These are phyloP conservation scores for Phylloscopus collybita DNA, from an alignment of 2,797 vertebrate genomes.

Conservation along the genomic window DNA sequence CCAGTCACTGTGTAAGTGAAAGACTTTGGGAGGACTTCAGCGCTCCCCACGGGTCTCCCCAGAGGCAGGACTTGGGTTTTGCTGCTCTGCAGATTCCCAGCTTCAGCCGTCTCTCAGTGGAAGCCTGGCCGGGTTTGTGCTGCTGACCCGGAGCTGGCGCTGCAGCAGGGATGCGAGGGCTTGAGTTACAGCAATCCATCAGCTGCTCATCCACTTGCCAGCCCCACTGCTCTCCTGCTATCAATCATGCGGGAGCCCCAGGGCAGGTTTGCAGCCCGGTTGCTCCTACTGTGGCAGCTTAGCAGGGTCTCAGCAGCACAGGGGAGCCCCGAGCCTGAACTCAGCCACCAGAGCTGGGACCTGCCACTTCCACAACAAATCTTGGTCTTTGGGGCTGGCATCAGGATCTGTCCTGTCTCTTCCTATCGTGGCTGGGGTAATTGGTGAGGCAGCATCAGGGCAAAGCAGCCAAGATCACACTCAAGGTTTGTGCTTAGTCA, in stretches of 20 bases:
- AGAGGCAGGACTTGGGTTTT: not conserved
- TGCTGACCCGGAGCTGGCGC: not conserved
- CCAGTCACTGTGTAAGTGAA: accelerated
- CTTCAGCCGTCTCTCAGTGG: not conserved
- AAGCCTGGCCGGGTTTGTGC: not conserved
- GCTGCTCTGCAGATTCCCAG: not conserved
- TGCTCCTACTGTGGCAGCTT: not conserved
- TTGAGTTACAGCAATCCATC: slow-evolving; percentile 39
- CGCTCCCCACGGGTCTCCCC: not conserved
- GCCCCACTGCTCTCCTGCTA: not conserved
- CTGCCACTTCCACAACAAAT: not conserved
- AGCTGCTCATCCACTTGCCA: slow-evolving; percentile 24
- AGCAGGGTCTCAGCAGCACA: not conserved
- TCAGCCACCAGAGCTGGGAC: not conserved
- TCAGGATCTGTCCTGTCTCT: not conserved
- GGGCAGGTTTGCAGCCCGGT: accelerated
- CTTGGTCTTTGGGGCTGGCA: not conserved
- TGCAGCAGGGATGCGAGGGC: not conserved
- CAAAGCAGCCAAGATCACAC: not conserved
- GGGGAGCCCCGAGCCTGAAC: not conserved
- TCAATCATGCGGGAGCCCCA: not conserved
- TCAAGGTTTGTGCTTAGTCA: not conserved
- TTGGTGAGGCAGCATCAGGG: not conserved
- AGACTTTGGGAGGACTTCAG: not conserved
- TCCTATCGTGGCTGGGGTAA: accelerated